Base-by-base conservation (phyloP, 2,113 vertebrate species). In the Lagenorhynchus albirostris region DNA sequence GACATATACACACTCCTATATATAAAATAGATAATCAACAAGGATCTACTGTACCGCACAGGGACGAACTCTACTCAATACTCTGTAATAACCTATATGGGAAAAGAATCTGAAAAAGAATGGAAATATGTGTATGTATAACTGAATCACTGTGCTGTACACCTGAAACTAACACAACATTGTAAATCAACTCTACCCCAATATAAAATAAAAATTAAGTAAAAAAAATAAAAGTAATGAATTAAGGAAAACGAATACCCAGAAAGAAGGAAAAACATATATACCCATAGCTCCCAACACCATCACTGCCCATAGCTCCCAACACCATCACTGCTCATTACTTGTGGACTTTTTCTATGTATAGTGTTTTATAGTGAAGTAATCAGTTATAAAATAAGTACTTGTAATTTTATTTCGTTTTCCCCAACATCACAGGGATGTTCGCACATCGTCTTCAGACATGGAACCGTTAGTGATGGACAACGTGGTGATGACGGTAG, bases 401-500 rank as follows among this genome's bases (percentile, higher is more conserved):
- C 3, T 1, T 6, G 77, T 21, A 2, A 10, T 4, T 31, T 25
- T 3, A 17, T 15, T 68, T 63, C 5, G 0, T 29, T 31, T 21
- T 31, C 12, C 33, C 73, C 11, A 12, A 8, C 36, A 3, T 14
- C 13, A 25, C 1, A n/a, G 33, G 50, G 10, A 21, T 6, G 14
- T n/a, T 6, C 41, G 26, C 13, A 21, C 7, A 8, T 15, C 3
- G 1, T 31, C 7, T 25, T 47, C 11, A 29, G 53, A 25, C 20
- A 2, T 0, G 38, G 11, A 25, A 12, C 21, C n/a, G 7, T 8
- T 23, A 2, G 50, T 0, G 20, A 25, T 2, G 41, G 53, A 33
- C 13, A 2, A 5, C 2, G 5, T 5, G 31, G 38, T 0, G 31
- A 36, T 0, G 14, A 2, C 1, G 2, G 58, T 2, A 1, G 53